A percentile compares a stretch with the other conserved stretches of the same genome.
Conservation (phyloP, 2,797 vertebrate species). For the Propithecus perrieri region DNA sequence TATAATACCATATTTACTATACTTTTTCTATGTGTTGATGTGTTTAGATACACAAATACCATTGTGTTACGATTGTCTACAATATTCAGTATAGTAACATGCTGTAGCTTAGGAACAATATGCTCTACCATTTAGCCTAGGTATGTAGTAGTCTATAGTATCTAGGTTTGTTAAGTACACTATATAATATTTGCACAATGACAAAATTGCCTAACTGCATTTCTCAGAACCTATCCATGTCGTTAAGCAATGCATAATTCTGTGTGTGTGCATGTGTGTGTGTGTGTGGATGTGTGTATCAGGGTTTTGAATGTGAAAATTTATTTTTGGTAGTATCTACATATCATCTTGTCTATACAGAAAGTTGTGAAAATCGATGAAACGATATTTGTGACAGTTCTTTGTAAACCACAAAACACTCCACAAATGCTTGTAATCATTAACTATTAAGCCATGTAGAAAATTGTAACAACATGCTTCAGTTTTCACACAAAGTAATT, state of each 20-base stretch:
- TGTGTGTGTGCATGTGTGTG: neutral
- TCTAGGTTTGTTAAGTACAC: neutral
- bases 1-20: neutral
- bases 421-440: neutral
- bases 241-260: neutral
- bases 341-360: neutral
- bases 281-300: neutral
- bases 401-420: neutral
- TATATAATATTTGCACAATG: neutral
- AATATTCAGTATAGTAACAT: neutral
- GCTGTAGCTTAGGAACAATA: neutral
- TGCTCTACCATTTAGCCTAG: too few relatives aligned
- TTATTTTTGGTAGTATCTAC: neutral
- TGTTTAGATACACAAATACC: neutral
- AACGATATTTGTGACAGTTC: neutral
- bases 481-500: neutral
- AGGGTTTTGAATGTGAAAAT: neutral
- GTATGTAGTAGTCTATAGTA: neutral
- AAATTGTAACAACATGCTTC: neutral
- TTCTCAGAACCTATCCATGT: neutral
- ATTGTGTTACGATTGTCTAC: neutral
- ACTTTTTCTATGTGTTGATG: neutral
- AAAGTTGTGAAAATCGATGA: neutral
- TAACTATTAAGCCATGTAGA: neutral
- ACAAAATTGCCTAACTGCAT: neutral